Evolutionary conservation across 2,888 invertebrate genomes (phyloP), one percentile per base, ranked within the genome.

Genomic region (Dicycla oo): DNA sequence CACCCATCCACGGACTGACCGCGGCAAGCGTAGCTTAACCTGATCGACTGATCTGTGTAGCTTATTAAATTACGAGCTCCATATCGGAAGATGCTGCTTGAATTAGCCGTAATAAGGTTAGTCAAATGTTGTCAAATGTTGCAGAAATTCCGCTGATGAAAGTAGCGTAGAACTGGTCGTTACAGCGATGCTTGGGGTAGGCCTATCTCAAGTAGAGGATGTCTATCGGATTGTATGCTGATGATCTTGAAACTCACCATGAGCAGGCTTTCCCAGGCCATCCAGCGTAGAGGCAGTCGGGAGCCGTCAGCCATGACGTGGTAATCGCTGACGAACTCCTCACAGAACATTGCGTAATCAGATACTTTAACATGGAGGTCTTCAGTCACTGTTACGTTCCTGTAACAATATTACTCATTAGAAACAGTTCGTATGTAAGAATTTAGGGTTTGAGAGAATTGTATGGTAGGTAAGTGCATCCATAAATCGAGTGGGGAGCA

Each of bases 211-310:
- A 30, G 13, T 6, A 64, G 3, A 20, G 7, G 20, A 26, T 92
- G 26, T 38, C 18, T 49, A 30, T 18, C 15, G n/a, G 18, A 10
- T 49, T 49, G 15, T 34, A n/a, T n/a, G n/a, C 11, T 26, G 20
- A 45, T n/a, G 13, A 61, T 15, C 15, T 45, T 45, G n/a, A 18
- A 23, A 96, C 66, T 96, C 93, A 98, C 98, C 96, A 98, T 93
- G 61, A 98, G 95, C 43, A 98, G 96, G 84, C 98, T 98, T 91
- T 99, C 98, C 98, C 98, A 98, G 3, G 98, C 97, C 98, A 99
- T 98, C 99, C 99, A 99, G 73, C 99, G 97, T 70, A 99, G 97
- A 0, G 99, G 99, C 75, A 99, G 95, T 78, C 98, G 97, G 5
- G 97, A 97, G 85, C 98, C 98, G 56, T 98, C 98, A 83, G 98